These are phyloP conservation scores for Apaloderma vittatum DNA, from an alignment of 2,113 vertebrate genomes.

Conservation along the genomic window DNA sequence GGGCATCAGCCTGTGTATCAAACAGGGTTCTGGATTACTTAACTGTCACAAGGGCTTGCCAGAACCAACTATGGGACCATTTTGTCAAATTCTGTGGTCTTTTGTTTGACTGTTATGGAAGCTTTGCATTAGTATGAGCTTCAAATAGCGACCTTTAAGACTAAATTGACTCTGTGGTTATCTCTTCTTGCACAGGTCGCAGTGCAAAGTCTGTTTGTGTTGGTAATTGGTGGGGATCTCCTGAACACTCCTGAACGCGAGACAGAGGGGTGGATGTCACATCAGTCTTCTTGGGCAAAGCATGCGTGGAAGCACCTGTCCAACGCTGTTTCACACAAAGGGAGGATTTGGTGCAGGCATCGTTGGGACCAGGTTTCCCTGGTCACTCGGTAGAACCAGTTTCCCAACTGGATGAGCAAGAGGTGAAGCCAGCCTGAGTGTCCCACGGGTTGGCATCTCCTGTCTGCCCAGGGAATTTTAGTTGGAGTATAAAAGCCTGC, in stretches of 20 bases:
- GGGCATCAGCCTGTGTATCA: background rate
- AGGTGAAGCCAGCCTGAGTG: accelerated
- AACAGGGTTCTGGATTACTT: background rate
- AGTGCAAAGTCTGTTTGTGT: background rate
- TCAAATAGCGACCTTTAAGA: background rate
- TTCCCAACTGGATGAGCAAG: background rate
- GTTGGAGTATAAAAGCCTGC: background rate
- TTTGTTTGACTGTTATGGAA: background rate
- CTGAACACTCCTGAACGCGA: background rate
- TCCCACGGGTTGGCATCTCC: accelerated
- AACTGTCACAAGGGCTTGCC: background rate
- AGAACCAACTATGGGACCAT: background rate
- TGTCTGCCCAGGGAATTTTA: background rate
- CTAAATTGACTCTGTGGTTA: background rate
- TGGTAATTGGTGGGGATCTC: background rate
- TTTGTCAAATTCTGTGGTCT: background rate
- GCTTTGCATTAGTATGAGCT: background rate
- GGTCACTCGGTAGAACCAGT: background rate
- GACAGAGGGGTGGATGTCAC: background rate
- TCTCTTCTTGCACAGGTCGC: background rate
- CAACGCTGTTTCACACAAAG: background rate
- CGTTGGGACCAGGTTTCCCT: accelerated
- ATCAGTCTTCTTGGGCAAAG: background rate
- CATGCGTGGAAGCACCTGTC: background rate
- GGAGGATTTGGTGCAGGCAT: background rate